Percentiles rank a stretch among this genome's conserved stretches.
Conservation (phyloP, 1,140 invertebrate genomes). For the Drosophila gunungcola region DNA sequence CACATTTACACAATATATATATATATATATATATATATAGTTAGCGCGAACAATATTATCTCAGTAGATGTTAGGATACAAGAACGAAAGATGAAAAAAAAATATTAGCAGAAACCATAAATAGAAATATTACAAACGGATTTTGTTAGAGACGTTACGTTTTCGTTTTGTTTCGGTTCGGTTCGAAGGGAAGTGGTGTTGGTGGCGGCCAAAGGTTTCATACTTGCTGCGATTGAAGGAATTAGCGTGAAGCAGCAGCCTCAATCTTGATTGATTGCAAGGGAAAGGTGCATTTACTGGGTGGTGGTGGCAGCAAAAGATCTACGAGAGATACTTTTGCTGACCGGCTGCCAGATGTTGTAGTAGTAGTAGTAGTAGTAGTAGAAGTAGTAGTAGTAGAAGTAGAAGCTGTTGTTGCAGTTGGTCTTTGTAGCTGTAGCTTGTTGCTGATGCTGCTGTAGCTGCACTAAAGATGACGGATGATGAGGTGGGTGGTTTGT, state of each 20-base stretch:
- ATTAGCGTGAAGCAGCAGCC: constrained; percentile 45
- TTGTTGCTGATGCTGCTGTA: constrained; percentile 51
- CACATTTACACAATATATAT: constrained; percentile 7
- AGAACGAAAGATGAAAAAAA: constrained; percentile 28
- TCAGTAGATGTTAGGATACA: constrained; percentile 37
- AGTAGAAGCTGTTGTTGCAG: constrained; percentile 28
- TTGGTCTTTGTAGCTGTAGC: constrained; percentile 37
- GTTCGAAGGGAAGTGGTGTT: constrained; percentile 3
- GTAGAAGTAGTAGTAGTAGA: constrained; percentile 16
- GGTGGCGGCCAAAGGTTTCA: constrained; percentile 39
- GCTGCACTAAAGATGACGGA: constrained; percentile 51
- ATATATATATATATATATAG: constrained; percentile 11
- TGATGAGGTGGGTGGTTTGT: constrained; percentile 54
- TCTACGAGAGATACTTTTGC: constrained; percentile 9
- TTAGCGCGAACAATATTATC: constrained; percentile 50
- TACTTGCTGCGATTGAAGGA: constrained; percentile 53
- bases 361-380: constrained; percentile 8
- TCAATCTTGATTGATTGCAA: constrained; percentile 37
- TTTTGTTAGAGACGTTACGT: constrained; percentile 27
- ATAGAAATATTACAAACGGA: constrained; percentile 29
- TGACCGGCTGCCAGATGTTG: constrained; percentile 20
- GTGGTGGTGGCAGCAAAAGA: constrained; percentile 13
- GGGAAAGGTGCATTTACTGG: constrained; percentile 37
- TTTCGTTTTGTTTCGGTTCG: constrained; percentile 9
- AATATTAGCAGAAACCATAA: constrained; percentile 45